Evolutionary conservation across 2,888 invertebrate genomes (phyloP).

Genomic region (Prosopocoilus inquinatus): DNA sequence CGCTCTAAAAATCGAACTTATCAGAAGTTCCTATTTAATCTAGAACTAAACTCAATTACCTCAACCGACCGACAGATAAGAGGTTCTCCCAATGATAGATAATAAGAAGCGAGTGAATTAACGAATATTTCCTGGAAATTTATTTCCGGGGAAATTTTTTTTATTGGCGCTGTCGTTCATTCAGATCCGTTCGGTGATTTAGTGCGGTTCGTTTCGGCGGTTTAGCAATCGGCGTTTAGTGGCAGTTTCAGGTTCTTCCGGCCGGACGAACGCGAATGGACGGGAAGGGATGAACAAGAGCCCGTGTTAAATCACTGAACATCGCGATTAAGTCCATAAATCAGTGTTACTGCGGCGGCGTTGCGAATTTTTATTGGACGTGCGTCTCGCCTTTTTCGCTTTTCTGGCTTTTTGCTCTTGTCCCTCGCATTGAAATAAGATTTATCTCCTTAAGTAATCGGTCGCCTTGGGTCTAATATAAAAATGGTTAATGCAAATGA

Average conservation of each 20-base stretch:
- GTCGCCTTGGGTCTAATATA: too few relatives aligned
- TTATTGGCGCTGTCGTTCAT: too few relatives aligned
- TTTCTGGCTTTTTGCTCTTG: too few relatives aligned
- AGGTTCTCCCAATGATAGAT: too few relatives aligned
- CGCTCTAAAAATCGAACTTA: not conserved
- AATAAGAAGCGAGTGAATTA: too few relatives aligned
- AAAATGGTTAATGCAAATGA: too few relatives aligned
- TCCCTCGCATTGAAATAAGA: too few relatives aligned
- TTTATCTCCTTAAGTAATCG: too few relatives aligned
- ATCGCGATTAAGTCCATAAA: conserved; percentile 36
- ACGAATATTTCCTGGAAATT: too few relatives aligned
- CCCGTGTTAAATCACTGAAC: conserved; percentile 36
- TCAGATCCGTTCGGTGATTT: too few relatives aligned
- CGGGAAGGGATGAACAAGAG: conserved; percentile 23
- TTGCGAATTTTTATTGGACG: conserved; percentile 2
- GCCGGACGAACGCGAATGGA: conserved; percentile 3
- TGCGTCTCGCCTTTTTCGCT: not conserved
- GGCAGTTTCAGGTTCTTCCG: conserved; percentile 1
- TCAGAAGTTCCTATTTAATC: conserved; percentile 4
- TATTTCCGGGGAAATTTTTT: too few relatives aligned
- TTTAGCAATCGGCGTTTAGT: conserved; percentile 1
- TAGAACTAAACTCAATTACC: not conserved
- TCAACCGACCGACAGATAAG: too few relatives aligned
- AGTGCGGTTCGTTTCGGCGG: not conserved
- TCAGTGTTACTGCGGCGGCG: conserved; percentile 24